These are phyloP conservation scores for Rhineura floridana DNA, from an alignment of 2,113 vertebrate genomes.

Conservation along the genomic window DNA sequence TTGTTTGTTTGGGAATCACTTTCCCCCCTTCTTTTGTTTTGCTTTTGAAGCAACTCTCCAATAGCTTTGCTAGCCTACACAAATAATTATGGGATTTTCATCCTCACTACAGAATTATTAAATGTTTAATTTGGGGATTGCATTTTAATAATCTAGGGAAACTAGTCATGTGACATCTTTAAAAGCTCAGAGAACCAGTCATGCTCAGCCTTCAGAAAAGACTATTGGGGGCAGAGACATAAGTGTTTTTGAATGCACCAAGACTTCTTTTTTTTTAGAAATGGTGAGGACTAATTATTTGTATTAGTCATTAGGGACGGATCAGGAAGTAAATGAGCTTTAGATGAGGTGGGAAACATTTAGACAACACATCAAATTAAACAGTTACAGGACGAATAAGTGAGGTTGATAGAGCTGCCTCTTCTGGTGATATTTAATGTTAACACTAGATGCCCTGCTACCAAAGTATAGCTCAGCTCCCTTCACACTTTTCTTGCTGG, in stretches of 20 bases:
- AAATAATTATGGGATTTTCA: background rate
- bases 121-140: slow-evolving; percentile 31
- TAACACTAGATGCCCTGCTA: slow-evolving; percentile 40
- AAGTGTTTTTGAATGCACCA: slow-evolving; percentile 51
- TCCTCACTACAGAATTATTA: slow-evolving; percentile 22
- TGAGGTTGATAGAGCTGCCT: slow-evolving; percentile 20
- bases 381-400: slow-evolving; percentile 54
- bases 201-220: slow-evolving; percentile 39
- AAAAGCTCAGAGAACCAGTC: slow-evolving; percentile 35
- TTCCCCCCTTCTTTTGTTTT: background rate
- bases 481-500: background rate
- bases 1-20: background rate
- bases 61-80: fast-evolving
- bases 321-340: slow-evolving; percentile 59
- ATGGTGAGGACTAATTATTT: slow-evolving; percentile 63
- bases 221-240: slow-evolving; percentile 49
- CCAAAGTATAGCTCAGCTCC: slow-evolving; percentile 41
- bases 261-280: slow-evolving; percentile 36
- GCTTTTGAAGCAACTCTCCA: background rate
- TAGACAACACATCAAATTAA: slow-evolving; percentile 55
- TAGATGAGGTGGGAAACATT: slow-evolving; percentile 54
- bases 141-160: slow-evolving; percentile 29
- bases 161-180: slow-evolving; percentile 31
- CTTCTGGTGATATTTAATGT: slow-evolving; percentile 44
- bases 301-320: slow-evolving; percentile 56